phyloP scores from a whole-genome alignment of 2,888 invertebrate species.

The Andrena dorsata region DNA sequence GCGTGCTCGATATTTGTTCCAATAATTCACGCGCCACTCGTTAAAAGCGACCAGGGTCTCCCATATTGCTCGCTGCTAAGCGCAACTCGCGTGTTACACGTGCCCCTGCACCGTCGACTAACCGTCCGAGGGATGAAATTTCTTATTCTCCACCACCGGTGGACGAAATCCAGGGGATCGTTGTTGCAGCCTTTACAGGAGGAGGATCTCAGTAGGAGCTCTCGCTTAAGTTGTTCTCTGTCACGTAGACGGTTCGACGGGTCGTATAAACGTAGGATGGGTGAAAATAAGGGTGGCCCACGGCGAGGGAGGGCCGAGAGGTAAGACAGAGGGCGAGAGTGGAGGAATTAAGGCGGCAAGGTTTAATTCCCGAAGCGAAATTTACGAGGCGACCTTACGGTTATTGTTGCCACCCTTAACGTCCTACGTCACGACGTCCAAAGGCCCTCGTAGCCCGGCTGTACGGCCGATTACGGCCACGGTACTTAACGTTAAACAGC shows the following conservation, averaged over 20 bases:
- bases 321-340: constrained; percentile 1
- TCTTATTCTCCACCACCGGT: not conserved
- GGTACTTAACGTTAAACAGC: constrained; percentile 34
- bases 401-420: constrained; percentile 60
- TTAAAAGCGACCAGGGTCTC: not conserved
- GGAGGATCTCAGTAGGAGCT: constrained; percentile 25
- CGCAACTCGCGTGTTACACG: not conserved
- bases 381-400: constrained; percentile 65
- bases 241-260: constrained; percentile 58
- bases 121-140: not conserved
- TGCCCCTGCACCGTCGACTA: no score
- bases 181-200: not conserved
- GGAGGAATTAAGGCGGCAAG: constrained; percentile 58
- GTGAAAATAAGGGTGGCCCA: constrained; percentile 7
- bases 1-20: not conserved
- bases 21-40: constrained; percentile 1
- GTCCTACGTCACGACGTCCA: constrained; percentile 40
- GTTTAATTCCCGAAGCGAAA: constrained; percentile 67
- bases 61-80: not conserved
- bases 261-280: constrained; percentile 35
- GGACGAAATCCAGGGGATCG: not conserved
- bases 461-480: constrained; percentile 30
- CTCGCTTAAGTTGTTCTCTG: constrained; percentile 46
- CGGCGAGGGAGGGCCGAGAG: not conserved
- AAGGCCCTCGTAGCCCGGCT: constrained; percentile 4